A percentile compares a stretch with the other conserved stretches of the same genome.
Evolutionary conservation across 2,888 invertebrate species (phyloP).

Genomic region (Pterostichus niger): DNA sequence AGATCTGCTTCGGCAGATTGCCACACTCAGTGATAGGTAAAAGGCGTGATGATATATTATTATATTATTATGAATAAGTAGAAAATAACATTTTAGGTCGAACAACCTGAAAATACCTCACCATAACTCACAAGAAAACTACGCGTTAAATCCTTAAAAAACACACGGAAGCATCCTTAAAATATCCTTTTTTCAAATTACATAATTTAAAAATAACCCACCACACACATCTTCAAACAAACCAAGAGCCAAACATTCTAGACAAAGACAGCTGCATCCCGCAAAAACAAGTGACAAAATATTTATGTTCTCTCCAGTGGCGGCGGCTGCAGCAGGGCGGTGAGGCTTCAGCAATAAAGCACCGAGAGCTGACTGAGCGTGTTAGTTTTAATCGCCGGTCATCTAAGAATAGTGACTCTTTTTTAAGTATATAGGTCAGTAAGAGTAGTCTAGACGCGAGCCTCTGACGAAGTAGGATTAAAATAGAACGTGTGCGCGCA

Average conservation of each 20-base stretch:
- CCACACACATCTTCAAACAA: constrained; percentile 2
- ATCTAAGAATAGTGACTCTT: constrained; percentile 60
- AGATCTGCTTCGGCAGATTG: too few species aligned
- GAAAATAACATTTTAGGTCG: neutral
- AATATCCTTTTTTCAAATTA: constrained; percentile 52
- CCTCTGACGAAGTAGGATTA: constrained; percentile 27
- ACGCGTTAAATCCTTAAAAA: constrained; percentile 29
- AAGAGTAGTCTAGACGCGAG: constrained; percentile 61
- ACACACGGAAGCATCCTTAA: constrained; percentile 25
- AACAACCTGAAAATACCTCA: neutral
- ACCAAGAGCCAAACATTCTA: neutral
- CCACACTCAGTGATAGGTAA: too few species aligned
- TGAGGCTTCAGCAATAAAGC: constrained; percentile 5
- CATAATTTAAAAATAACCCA: constrained; percentile 61
- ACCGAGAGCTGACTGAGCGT: constrained; percentile 12
- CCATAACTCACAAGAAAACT: neutral
- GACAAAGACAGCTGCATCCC: constrained; percentile 40
- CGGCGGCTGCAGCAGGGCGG: neutral
- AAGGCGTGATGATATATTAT: too few species aligned
- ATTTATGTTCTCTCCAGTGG: constrained; percentile 44
- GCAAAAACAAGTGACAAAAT: constrained; percentile 55
- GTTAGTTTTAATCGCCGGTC: constrained; percentile 34
- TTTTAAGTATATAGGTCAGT: constrained; percentile 67
- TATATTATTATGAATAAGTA: too few species aligned
- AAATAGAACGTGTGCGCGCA: constrained; percentile 46